Conservation (phyloP, 2,113 vertebrate genomes). For the Amphilophus citrinellus region DNA sequence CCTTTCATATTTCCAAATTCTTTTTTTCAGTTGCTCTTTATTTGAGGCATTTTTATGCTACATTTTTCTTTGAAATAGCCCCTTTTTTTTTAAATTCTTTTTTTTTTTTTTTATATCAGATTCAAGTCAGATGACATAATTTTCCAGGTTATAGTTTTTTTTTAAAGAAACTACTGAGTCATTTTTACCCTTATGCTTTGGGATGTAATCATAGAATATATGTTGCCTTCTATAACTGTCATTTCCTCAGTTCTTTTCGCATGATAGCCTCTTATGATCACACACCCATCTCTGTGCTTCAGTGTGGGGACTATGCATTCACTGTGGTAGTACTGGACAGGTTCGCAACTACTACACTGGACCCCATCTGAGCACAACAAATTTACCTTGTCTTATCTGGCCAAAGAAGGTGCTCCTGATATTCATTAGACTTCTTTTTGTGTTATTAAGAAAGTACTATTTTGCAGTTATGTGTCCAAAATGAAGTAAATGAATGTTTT, state of each 20-base stretch:
- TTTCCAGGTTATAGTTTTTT: background rate
- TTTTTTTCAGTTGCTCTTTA: background rate
- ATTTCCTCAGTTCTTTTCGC: background rate
- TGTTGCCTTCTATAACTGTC: background rate
- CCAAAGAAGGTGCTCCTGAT: background rate
- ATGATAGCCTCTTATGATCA: background rate
- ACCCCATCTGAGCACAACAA: background rate
- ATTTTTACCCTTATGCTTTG: background rate
- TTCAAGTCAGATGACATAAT: background rate
- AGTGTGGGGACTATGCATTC: background rate
- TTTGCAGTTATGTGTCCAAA: background rate
- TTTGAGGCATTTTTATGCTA: background rate
- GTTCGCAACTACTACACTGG: background rate
- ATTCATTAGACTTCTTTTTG: background rate
- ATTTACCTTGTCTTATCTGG: background rate
- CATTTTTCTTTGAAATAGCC: background rate
- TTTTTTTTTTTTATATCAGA: background rate
- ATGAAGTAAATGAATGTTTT: background rate
- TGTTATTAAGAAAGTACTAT: accelerated
- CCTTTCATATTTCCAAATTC: background rate
- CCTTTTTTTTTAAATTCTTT: too few relatives aligned
- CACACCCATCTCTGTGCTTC: background rate
- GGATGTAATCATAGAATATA: background rate
- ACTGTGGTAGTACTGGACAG: background rate
- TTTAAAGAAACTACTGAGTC: background rate